These are phyloP conservation scores for Myodes glareolus DNA, from an alignment of 2,113 vertebrate genomes.

Conservation along the genomic window DNA sequence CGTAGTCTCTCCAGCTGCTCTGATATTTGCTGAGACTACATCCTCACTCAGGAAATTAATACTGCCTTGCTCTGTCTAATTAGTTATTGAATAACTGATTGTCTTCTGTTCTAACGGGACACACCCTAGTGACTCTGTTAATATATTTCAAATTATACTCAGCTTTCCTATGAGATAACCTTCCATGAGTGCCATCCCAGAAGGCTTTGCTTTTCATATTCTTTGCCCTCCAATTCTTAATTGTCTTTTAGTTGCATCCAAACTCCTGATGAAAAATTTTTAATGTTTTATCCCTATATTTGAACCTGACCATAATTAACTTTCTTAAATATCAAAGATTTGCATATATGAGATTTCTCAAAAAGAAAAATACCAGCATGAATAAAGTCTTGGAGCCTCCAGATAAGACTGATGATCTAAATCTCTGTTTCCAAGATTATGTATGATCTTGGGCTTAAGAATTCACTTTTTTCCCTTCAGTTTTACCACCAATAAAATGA, in stretches of 20 bases:
- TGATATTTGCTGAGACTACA: constrained; percentile 28
- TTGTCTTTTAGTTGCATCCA: constrained; percentile 34
- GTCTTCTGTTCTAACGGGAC: constrained; percentile 35
- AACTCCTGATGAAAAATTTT: constrained; percentile 2
- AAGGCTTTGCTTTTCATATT: constrained; percentile 15
- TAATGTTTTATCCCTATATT: constrained; percentile 8
- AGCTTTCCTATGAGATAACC: constrained; percentile 38
- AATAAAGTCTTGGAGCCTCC: constrained; percentile 35
- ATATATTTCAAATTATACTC: constrained; percentile 49
- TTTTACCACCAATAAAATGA: constrained; percentile 50
- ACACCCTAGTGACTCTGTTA: constrained; percentile 28
- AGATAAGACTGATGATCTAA: background rate
- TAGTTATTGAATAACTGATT: constrained; percentile 54
- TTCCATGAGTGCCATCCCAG: background rate
- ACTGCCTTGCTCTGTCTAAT: constrained; percentile 14
- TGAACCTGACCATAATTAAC: constrained; percentile 42
- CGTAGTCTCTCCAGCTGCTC: constrained; percentile 45
- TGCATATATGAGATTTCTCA: background rate
- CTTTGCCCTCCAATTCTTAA: background rate
- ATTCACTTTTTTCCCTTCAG: background rate
- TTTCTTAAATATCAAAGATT: constrained; percentile 27
- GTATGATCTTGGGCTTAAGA: background rate
- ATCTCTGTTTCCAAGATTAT: constrained; percentile 25
- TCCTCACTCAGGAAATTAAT: constrained; percentile 57
- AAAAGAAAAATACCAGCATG: constrained; percentile 38